Conservation (phyloP, 2,888 invertebrate genomes). For the Ryuthela nishihirai region DNA sequence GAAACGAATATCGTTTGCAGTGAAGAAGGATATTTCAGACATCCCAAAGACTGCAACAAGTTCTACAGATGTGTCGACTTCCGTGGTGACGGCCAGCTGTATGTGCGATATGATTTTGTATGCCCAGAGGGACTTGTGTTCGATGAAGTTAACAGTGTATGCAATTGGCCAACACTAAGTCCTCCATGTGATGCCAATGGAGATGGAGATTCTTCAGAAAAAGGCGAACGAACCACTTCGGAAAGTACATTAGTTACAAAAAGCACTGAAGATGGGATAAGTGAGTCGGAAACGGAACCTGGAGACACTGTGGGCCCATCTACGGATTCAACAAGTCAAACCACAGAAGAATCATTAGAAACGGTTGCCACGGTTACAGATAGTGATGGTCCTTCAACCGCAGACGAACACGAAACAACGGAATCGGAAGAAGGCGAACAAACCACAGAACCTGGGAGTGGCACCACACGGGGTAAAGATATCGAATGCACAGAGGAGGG, state of each 20-base stretch:
- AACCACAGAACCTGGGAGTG: background rate
- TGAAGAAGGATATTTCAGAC: slow-evolving; percentile 41
- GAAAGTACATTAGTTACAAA: background rate
- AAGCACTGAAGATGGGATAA: background rate
- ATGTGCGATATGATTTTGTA: slow-evolving; percentile 67
- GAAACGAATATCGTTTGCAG: slow-evolving; percentile 15
- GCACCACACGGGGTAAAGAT: too few relatives aligned
- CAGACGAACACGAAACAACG: background rate
- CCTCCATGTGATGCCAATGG: slow-evolving; percentile 65
- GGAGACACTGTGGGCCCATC: background rate
- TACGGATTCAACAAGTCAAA: background rate
- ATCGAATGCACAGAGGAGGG: slow-evolving; percentile 38
- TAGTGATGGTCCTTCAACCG: background rate
- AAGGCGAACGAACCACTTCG: background rate
- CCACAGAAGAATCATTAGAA: too few relatives aligned
- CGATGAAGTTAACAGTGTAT: slow-evolving; percentile 57
- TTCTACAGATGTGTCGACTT: slow-evolving; percentile 80
- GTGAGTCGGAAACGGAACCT: background rate
- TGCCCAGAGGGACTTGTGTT: slow-evolving; percentile 74
- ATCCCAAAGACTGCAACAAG: slow-evolving; percentile 49
- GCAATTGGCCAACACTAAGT: slow-evolving; percentile 72
- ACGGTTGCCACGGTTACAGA: too few relatives aligned
- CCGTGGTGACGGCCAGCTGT: slow-evolving; percentile 62
- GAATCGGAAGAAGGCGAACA: background rate
- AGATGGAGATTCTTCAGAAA: background rate